Base-by-base conservation (phyloP, 2,797 vertebrate genomes). In the Rousettus madagascariensis region DNA sequence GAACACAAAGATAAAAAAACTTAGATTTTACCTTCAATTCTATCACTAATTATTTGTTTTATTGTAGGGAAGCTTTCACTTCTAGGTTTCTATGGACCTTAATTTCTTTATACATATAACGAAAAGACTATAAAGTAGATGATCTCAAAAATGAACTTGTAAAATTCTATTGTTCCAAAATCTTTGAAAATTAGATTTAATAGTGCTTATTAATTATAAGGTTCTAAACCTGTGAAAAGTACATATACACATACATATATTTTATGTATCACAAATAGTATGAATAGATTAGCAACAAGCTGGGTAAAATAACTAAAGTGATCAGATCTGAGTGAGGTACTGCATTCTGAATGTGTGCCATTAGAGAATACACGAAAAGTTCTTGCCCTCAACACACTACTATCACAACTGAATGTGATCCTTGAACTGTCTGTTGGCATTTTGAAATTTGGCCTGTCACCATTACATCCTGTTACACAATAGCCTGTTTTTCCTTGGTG, bases 131-230 rank as follows among this genome's bases (percentile, higher is more conserved):
- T 30, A 53, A 77, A 85, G 80, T 61, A 78, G 36, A 91, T 89
- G 69, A 89, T 79, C n/a, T 63, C n/a, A 91, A 88, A 88, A 59
- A 69, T 78, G 22, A 96, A 13, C 13, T 53, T 89, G 4, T 79
- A 87, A 96, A 96, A 68, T 88, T 94, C 28, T 59, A 33, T 57
- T 85, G 59, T 59, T 74, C 26, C 86, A 91, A 92, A 87, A 68
- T 22, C 8, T 53, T 63, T 78, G 84, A 43, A 77, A 68, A 74
- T 79, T 92, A 89, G 65, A 71, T 74, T 78, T 85, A 86, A 51
- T 61, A 85, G 49, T 74, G 17, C 30, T 89, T 89, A 3, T 41
- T 90, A 86, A 53, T 79, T 90, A 57, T 71, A 95, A 77, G 49
- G 30, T 77, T 94, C 17, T 74, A 84, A 92, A 65, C 20, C 46